Evolutionary conservation across 2,888 invertebrate species (phyloP).

Genomic region (Myathropa florea): DNA sequence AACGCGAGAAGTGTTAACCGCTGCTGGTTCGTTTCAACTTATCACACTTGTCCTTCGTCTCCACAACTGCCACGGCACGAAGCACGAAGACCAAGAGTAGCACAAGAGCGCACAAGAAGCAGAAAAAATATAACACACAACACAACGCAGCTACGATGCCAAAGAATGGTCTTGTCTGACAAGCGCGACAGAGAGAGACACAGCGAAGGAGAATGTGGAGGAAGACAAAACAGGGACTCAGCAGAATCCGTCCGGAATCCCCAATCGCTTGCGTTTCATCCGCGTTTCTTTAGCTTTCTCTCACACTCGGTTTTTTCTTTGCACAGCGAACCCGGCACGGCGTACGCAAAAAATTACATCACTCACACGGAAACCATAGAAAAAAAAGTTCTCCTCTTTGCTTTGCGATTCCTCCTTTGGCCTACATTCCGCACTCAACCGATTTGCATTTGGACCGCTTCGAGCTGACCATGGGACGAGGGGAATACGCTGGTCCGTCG

Average conservation of each 20-base stretch:
- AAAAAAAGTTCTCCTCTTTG: constrained; percentile 22
- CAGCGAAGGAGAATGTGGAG: background rate
- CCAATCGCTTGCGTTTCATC: background rate
- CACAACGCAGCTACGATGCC: background rate
- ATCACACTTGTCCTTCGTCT: background rate
- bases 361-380: constrained; percentile 54
- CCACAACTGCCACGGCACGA: background rate
- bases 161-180: background rate
- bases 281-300: constrained; percentile 17
- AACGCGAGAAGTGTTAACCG: constrained; percentile 28
- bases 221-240: constrained; percentile 1
- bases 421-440: constrained; percentile 59
- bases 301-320: constrained; percentile 6
- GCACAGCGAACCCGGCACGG: constrained; percentile 26
- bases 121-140: background rate
- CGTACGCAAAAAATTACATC: constrained; percentile 62
- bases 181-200: background rate
- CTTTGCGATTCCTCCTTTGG: constrained; percentile 48
- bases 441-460: background rate
- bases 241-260: constrained; percentile 16
- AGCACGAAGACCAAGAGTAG: background rate
- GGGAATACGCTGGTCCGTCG: no score
- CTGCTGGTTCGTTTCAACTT: constrained; percentile 19
- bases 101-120: background rate
- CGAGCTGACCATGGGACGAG: no score